These are phyloP conservation scores for Mesaphorura yosii DNA, from an alignment of 1,140 invertebrate species.

Conservation along the genomic window DNA sequence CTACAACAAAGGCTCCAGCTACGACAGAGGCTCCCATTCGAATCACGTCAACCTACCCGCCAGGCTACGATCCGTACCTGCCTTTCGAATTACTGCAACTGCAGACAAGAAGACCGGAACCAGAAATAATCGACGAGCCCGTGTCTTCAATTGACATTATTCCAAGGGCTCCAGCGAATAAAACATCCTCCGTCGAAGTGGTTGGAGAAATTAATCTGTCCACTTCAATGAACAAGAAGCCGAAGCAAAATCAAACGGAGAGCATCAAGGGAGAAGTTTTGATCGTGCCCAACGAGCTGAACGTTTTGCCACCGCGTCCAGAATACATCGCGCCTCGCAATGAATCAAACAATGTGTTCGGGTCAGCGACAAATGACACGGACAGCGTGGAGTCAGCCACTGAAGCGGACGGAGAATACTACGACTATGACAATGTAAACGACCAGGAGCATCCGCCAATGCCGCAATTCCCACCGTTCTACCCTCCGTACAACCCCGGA, in stretches of 20 bases:
- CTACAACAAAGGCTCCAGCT: constrained; percentile 5
- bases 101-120: constrained; percentile 5
- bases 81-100: constrained; percentile 26
- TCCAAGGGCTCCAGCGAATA: not conserved
- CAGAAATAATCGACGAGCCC: not conserved
- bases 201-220: not conserved
- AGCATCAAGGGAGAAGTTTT: not conserved
- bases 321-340: not conserved
- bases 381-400: not conserved
- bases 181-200: not conserved
- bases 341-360: not conserved
- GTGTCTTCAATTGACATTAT: not conserved
- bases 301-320: not conserved
- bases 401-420: constrained; percentile 8
- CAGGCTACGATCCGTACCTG: constrained; percentile 24
- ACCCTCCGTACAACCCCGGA: not conserved
- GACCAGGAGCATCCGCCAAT: not conserved
- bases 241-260: not conserved
- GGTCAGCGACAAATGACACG: not conserved
- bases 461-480: constrained; percentile 3
- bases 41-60: constrained; percentile 1
- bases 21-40: constrained; percentile 5
- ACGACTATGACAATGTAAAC: not conserved
- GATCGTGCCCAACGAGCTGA: not conserved
- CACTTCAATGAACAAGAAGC: not conserved